Base-by-base conservation (phyloP, 1,140 invertebrate genomes). In the Mercenaria mercenaria region DNA sequence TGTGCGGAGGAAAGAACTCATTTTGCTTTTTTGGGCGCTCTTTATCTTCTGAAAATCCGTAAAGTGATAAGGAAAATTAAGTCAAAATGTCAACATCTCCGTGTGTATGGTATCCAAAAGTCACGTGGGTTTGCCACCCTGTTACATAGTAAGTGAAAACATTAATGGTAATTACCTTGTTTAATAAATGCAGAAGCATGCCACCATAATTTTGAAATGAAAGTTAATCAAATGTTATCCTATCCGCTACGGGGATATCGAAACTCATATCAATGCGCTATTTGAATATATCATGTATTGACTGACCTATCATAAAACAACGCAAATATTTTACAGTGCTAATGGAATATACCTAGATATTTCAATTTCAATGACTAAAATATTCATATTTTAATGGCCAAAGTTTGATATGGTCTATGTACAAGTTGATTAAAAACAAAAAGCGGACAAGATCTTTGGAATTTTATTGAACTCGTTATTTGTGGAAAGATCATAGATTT, bases 251-350 rank as follows among this genome's bases (percentile, higher is more conserved):
- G 34, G 6, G 34, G 37, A 15, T 72, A 72, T 72, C 34, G 23
- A n/a, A 72, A 72, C n/a, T n/a, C n/a, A n/a, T n/a, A n/a, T n/a
- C n/a, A n/a, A n/a, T n/a, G 32, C 39, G 26, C 59, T 64, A 64
- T 29, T 72, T 29, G 67, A 72, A 39, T 72, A 32, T 39, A 72
- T 72, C 15, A 72, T 37, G 37, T 32, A 50, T 77, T 47, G 47
- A 77, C 50, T 77, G 74, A 32, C 29, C 2, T 77, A 77, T 72
- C 74, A 50, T 32, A 29, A 39, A 39, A 72, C 67, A 72, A 72
- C 34, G 67, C 67, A 72, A 72, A 72, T 41, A 72, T 72, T 72
- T 41, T 37, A 26, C 1, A 72, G 67, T 72, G 67, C 34, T 72
- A 72, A 72, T 72, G 67, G 67, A 23, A 15, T 72, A 72, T 39